Base-by-base conservation (phyloP, 2,797 vertebrate species). In the Natrix natrix region DNA sequence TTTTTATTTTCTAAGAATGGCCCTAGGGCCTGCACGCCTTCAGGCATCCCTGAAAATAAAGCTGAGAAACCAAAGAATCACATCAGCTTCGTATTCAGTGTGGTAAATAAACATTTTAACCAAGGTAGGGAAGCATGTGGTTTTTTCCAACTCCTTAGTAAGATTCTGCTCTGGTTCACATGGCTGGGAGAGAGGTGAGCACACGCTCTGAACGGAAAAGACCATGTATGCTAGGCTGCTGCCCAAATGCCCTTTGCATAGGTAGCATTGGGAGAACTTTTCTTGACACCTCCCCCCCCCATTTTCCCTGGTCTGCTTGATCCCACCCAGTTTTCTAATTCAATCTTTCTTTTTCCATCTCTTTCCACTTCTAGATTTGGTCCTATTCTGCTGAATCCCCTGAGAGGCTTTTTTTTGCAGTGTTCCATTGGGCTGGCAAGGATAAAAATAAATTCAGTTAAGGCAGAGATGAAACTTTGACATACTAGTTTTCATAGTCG, bases 241-340 rank as follows among this genome's bases (percentile, higher is more conserved):
- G 32, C 32, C 16, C 17, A 43, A 43, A 43, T 78, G 74, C 20
- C 8, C 74, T 24, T 78, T 43, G 3, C 37, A 74, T 17, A 37
- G n/a, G 32, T 43, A 78, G 37, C 37, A 43, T 17, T 78, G 74
- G 17, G 1, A 0, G 0, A 43, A 43, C 11, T 3, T 8, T 37
- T 22, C 3, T 11, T 37, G 8, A 43, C 6, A 13, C 5, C 2
- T 5, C 1, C 8, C 3, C 3, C 8, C 60, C 8, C 2, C 6
- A 74, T 66, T 66, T 17, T 37, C 74, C 37, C 17, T 43, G 37
- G 37, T 43, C 66, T 74, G n/a, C 32, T 74, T 37, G 14, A 8
- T 74, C n/a, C 66, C 16, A 74, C 66, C 6, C 16, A 37, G 16
- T 74, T 74, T 74, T 78, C 8, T 78, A 43, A 78, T 78, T 78